phyloP scores from a whole-genome alignment of 2,797 vertebrate species.

The Clarias laeviceps region DNA sequence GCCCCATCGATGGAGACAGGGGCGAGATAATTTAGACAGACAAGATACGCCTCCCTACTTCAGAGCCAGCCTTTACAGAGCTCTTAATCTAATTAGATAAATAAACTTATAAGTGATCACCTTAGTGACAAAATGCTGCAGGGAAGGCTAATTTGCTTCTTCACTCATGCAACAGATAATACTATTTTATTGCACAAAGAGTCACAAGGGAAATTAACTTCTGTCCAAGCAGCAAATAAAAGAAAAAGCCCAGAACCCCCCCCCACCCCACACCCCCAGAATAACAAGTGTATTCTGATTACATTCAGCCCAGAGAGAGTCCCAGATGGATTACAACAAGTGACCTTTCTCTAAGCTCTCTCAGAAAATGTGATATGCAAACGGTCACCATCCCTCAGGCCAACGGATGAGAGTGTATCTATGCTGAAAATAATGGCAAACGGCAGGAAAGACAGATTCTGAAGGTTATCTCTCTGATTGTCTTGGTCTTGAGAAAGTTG shows the following conservation, averaged over 20 bases:
- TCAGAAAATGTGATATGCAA: conserved; percentile 75
- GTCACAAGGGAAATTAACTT: conserved; percentile 98
- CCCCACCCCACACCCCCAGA: conserved; percentile 68
- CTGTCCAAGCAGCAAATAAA: conserved; percentile 85
- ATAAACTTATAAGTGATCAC: conserved; percentile 93
- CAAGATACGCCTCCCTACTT: conserved; percentile 67
- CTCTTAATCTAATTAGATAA: conserved; percentile 86
- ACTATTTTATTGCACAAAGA: conserved; percentile 86
- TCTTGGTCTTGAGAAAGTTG: conserved; percentile 50
- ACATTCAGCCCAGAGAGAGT: conserved; percentile 80
- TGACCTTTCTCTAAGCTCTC: conserved; percentile 82
- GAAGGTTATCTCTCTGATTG: conserved; percentile 65
- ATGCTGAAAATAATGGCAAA: conserved; percentile 71
- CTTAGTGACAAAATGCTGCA: conserved; percentile 79
- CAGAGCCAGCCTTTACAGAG: conserved; percentile 73
- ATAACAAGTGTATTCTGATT: conserved; percentile 86
- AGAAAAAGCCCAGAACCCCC: conserved; percentile 67
- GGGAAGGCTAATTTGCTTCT: conserved; percentile 86
- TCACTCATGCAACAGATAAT: conserved; percentile 88
- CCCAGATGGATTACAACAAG: conserved; percentile 75
- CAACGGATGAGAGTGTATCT: conserved; percentile 63
- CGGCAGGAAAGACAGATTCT: conserved; percentile 65
- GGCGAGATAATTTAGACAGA: conserved; percentile 75
- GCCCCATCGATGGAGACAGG: conserved; percentile 54
- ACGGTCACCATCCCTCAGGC: conserved; percentile 56